Conservation (phyloP, 2,113 vertebrate genomes). For the Myotis brandtii region DNA sequence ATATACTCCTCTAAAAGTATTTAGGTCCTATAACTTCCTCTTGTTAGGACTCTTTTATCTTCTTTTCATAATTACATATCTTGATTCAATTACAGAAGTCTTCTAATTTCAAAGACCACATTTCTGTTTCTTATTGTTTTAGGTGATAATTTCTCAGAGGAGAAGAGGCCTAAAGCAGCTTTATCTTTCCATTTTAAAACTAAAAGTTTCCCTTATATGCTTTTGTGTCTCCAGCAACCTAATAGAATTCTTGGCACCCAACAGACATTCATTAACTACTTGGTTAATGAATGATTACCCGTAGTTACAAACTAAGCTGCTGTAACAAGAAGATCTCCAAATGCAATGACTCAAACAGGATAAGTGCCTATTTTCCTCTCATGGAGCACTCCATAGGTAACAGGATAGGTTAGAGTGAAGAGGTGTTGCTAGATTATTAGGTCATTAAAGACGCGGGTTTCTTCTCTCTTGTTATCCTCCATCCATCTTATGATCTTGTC, state of each 20-base stretch:
- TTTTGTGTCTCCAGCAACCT: constrained; percentile 27
- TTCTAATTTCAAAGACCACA: constrained; percentile 50
- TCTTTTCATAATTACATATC: constrained; percentile 29
- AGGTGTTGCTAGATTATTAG: not conserved
- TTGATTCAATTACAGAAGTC: constrained; percentile 39
- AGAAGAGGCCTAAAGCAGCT: constrained; percentile 21
- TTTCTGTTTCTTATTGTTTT: constrained; percentile 50
- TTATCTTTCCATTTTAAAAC: constrained; percentile 57
- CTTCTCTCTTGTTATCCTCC: constrained; percentile 1
- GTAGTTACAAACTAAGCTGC: not conserved
- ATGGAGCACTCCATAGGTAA: not conserved
- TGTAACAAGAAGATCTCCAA: constrained; percentile 30
- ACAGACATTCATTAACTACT: constrained; percentile 2
- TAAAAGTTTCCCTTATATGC: not conserved
- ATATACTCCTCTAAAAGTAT: constrained; percentile 19
- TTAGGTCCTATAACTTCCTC: constrained; percentile 17
- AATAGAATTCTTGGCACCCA: constrained; percentile 30
- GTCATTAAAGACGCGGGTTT: not conserved
- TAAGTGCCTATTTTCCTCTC: constrained; percentile 35
- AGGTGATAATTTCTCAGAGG: not conserved
- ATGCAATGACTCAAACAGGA: not conserved
- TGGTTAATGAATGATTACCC: constrained; percentile 32
- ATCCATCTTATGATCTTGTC: not conserved
- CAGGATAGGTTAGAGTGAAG: not conserved
- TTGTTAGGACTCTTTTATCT: constrained; percentile 27